These are phyloP conservation scores for Hemicentrotus pulcherrimus DNA, from an alignment of 35 echinoderm and acorn worm genomes.

Conservation along the genomic window DNA sequence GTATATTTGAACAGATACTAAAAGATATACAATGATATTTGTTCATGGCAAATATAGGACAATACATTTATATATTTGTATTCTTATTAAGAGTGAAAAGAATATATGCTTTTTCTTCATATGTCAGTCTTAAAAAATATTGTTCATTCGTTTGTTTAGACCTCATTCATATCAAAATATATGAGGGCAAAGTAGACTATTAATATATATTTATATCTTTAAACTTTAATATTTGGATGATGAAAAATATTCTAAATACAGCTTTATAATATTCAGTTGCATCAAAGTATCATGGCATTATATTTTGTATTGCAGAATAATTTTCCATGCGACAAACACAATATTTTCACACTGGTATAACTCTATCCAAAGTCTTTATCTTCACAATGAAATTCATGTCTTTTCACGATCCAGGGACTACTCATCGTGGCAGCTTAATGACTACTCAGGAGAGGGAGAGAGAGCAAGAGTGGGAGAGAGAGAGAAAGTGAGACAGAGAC, in stretches of 20 bases:
- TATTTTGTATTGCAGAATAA: background rate
- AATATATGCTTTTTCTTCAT: background rate
- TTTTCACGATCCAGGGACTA: background rate
- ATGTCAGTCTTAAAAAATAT: constrained; percentile 7
- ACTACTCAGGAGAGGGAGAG: background rate
- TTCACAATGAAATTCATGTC: background rate
- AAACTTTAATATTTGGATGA: background rate
- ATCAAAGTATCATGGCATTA: background rate
- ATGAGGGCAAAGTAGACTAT: background rate
- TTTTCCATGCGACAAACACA: background rate
- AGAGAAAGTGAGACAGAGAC: background rate
- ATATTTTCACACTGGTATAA: background rate
- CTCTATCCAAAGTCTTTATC: background rate
- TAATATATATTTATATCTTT: background rate
- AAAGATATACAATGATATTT: background rate
- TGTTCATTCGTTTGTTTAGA: background rate
- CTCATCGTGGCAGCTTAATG: background rate
- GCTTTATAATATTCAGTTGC: constrained; percentile 12
- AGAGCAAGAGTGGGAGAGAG: background rate
- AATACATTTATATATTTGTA: background rate
- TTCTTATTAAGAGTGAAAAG: background rate
- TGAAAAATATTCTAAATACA: background rate
- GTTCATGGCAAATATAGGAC: background rate
- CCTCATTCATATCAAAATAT: constrained; percentile 19
- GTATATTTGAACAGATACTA: background rate